Percentiles rank a stretch among this genome's conserved stretches.
Conservation (phyloP, 2,113 vertebrate species). For the Herpailurus yagouaroundi region DNA sequence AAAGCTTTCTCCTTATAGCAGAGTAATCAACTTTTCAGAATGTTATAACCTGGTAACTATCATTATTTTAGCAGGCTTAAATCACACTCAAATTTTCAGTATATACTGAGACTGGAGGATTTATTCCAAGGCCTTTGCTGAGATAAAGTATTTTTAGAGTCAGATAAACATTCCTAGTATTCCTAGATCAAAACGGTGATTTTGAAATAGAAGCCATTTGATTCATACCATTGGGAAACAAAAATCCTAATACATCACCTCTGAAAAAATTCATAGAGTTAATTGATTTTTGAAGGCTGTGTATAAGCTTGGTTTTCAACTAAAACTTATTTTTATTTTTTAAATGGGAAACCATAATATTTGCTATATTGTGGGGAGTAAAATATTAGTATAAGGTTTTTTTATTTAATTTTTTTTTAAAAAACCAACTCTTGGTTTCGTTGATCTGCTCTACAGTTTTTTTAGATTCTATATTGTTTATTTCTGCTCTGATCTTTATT, state of each 20-base stretch:
- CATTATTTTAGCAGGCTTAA: background rate
- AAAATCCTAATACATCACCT: background rate
- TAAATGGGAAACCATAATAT: background rate
- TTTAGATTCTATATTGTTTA: no score
- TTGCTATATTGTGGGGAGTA: background rate
- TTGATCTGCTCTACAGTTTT: no score
- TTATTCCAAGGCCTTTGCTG: background rate
- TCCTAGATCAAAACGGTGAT: background rate
- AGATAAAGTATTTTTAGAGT: background rate
- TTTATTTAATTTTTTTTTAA: background rate
- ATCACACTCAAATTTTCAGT: conserved; percentile 1
- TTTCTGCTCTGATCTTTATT: no score
- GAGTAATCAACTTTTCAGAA: background rate
- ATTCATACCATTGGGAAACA: background rate
- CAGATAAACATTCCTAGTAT: background rate
- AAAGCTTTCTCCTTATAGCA: background rate
- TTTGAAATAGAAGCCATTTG: background rate
- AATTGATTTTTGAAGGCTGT: background rate
- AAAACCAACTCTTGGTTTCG: no score
- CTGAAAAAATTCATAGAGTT: background rate
- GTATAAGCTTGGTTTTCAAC: background rate
- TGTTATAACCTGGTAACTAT: background rate
- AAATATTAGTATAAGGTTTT: background rate
- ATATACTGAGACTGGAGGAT: background rate
- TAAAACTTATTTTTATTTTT: conserved; percentile 10